A percentile compares a stretch with the other conserved stretches of the same genome.
phyloP scores from a whole-genome alignment of 2,888 invertebrate species.

The Thymelicus lineola region DNA sequence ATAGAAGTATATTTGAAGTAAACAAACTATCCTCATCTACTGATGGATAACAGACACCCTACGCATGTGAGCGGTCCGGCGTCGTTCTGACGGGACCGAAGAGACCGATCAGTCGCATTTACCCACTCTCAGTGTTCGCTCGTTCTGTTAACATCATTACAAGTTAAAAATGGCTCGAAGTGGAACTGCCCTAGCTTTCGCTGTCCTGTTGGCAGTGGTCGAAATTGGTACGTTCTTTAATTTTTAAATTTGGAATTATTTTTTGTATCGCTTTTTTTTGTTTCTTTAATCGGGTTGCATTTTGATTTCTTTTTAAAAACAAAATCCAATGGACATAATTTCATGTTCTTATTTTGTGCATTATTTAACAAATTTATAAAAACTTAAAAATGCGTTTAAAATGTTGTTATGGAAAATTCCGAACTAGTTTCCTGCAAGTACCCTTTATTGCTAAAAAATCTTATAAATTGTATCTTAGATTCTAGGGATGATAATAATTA shows the following conservation, averaged over 20 bases:
- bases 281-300: not conserved
- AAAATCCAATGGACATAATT: too few relatives aligned
- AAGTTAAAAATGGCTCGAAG: constrained; percentile 65
- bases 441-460: too few relatives aligned
- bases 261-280: not conserved
- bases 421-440: too few relatives aligned
- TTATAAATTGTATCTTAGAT: too few relatives aligned
- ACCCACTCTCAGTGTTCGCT: constrained; percentile 57
- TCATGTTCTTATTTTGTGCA: too few relatives aligned
- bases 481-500: too few relatives aligned
- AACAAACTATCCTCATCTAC: constrained; percentile 13
- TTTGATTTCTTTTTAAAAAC: too few relatives aligned
- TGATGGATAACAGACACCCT: constrained; percentile 48
- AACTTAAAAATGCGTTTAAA: not conserved
- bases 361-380: too few relatives aligned
- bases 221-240: constrained; percentile 68
- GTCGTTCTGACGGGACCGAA: constrained; percentile 66
- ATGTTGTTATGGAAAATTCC: too few relatives aligned
- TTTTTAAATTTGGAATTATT: constrained; percentile 4
- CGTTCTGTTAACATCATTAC: constrained; percentile 48
- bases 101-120: constrained; percentile 64
- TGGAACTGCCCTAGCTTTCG: constrained; percentile 62
- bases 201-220: constrained; percentile 68
- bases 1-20: not conserved
- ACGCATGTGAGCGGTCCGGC: constrained; percentile 63